These are phyloP conservation scores for Anser brachyrhynchus DNA, from an alignment of 2,113 vertebrate species.

Conservation along the genomic window DNA sequence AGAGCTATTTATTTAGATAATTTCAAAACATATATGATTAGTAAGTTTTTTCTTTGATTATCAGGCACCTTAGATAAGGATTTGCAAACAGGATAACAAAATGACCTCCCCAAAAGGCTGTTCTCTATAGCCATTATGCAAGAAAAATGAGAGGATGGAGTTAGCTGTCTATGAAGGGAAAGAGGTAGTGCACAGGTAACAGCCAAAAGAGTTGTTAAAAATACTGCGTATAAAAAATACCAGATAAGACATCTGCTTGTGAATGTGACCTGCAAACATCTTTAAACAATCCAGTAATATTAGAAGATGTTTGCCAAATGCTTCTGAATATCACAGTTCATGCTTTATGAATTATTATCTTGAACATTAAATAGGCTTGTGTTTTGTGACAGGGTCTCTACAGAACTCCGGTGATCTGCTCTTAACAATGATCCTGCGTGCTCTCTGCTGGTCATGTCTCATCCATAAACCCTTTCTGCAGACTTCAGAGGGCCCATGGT, in stretches of 20 bases:
- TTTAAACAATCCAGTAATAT: slow-evolving; percentile 4
- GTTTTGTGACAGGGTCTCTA: neutral
- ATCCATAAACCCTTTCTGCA: neutral
- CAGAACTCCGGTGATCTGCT: neutral
- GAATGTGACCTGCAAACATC: neutral
- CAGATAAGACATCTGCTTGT: neutral
- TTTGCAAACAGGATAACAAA: neutral
- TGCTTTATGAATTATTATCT: neutral
- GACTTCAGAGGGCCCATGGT: neutral
- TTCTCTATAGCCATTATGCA: neutral
- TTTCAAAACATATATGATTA: neutral
- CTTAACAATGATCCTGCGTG: neutral
- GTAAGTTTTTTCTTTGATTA: neutral
- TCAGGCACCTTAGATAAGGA: neutral
- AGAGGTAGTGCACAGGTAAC: neutral
- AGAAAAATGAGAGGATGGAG: neutral
- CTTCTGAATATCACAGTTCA: neutral
- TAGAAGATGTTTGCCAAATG: neutral
- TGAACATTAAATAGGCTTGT: fast-evolving
- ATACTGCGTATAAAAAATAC: neutral
- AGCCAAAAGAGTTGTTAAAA: neutral
- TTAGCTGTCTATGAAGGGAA: neutral
- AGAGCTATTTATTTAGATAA: neutral
- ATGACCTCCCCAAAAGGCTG: neutral
- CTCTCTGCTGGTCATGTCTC: neutral